A percentile compares a stretch with the other conserved stretches of the same genome.
These are phyloP conservation scores for Manacus vitellinus DNA, from an alignment of 2,113 vertebrate species.

Conservation along the genomic window DNA sequence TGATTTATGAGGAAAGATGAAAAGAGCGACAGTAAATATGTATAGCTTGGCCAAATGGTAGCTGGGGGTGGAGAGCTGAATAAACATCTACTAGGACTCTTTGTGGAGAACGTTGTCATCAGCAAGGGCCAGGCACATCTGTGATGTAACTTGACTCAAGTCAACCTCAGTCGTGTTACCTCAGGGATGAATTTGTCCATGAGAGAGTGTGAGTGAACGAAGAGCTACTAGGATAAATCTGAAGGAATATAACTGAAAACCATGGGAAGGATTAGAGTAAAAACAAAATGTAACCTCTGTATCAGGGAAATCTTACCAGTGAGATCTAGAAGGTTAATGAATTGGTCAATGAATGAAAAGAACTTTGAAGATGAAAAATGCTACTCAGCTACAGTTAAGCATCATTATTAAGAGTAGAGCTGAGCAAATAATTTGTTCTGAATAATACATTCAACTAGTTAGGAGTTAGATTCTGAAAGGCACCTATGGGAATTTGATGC, in stretches of 20 bases:
- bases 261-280: neutral
- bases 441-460: neutral
- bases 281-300: neutral
- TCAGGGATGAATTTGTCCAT: neutral
- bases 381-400: neutral
- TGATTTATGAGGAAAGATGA: slow-evolving; percentile 70
- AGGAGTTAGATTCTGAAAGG: neutral
- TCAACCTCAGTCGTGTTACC: neutral
- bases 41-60: slow-evolving; percentile 43
- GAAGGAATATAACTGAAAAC: neutral
- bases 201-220: neutral
- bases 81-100: neutral
- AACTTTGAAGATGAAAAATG: slow-evolving; percentile 41
- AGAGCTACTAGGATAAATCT: neutral
- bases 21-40: slow-evolving; percentile 48
- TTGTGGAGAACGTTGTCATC: neutral
- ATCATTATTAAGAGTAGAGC: neutral
- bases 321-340: neutral
- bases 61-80: neutral
- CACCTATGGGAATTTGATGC: neutral
- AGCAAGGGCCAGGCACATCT: neutral
- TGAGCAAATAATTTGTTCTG: slow-evolving; percentile 21
- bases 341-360: neutral
- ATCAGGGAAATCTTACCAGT: neutral
- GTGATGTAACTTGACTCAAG: neutral